Conservation (phyloP, 2,888 invertebrate genomes). For the Cerastis leucographa region DNA sequence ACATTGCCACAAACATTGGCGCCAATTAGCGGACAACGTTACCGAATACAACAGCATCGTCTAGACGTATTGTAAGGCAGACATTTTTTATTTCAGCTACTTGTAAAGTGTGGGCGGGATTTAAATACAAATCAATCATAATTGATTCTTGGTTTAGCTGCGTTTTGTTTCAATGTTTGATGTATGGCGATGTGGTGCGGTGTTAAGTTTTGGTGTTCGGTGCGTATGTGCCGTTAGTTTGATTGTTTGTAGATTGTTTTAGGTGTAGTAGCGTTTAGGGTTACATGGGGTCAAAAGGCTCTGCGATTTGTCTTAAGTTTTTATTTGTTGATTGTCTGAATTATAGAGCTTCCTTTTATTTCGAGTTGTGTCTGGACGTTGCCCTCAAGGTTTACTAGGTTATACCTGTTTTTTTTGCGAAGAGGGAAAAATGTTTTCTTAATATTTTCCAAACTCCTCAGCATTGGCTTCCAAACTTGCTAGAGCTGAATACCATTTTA, state of each 20-base stretch:
- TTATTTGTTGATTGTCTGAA: background rate
- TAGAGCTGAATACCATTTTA: background rate
- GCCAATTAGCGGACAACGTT: conserved; percentile 63
- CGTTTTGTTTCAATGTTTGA: conserved; percentile 60
- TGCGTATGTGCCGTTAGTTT: conserved; percentile 44
- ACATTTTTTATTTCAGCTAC: conserved; percentile 81
- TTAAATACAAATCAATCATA: conserved; percentile 79
- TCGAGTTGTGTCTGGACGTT: background rate
- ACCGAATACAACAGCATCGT: conserved; percentile 77
- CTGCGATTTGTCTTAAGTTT: background rate
- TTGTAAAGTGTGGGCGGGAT: conserved; percentile 76
- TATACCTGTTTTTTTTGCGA: background rate
- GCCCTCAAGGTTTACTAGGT: background rate
- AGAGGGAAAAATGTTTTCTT: background rate
- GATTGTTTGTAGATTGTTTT: conserved; percentile 47
- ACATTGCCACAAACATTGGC: conserved; percentile 48
- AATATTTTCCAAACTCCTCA: background rate
- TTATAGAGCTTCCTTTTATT: background rate
- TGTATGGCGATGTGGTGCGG: conserved; percentile 35
- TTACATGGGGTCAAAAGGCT: conserved; percentile 18
- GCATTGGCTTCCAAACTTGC: background rate
- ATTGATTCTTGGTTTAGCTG: conserved; percentile 64
- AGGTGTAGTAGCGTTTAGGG: conserved; percentile 29
- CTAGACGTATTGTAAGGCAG: conserved; percentile 82
- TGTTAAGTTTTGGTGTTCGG: conserved; percentile 33